These are phyloP conservation scores for Caenorhabditis remanei DNA, from an alignment of 1,140 invertebrate species.

Conservation along the genomic window DNA sequence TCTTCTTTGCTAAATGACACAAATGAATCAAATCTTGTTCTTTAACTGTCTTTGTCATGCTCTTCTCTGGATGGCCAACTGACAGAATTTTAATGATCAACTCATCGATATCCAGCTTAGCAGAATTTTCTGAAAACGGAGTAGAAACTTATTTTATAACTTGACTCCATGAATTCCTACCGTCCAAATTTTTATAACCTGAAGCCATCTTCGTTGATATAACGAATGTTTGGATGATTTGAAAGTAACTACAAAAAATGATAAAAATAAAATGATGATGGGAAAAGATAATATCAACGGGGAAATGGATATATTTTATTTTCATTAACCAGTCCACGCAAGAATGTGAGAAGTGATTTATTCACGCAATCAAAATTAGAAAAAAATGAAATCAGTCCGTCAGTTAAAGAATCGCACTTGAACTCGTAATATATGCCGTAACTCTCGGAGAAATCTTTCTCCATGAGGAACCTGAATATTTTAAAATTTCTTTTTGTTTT, in stretches of 20 bases:
- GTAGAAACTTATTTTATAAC: neutral
- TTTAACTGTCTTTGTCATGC: conserved; percentile 25
- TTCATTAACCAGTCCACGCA: too few relatives aligned
- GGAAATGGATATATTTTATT: neutral
- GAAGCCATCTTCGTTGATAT: conserved; percentile 37
- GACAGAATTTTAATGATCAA: conserved; percentile 6
- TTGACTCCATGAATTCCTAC: neutral
- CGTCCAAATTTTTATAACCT: conserved; percentile 35
- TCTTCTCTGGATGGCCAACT: conserved; percentile 2
- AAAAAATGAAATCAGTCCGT: too few relatives aligned
- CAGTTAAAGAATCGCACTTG: neutral
- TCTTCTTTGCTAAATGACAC: conserved; percentile 16
- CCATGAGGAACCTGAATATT: neutral
- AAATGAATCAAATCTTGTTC: conserved; percentile 13
- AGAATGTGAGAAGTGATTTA: too few relatives aligned
- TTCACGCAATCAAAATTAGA: too few relatives aligned
- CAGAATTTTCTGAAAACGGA: neutral
- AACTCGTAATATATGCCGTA: neutral
- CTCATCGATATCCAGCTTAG: conserved; percentile 45
- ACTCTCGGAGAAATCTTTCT: neutral
- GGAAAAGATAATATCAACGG: neutral
- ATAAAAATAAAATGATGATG: conserved; percentile 1
- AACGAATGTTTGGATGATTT: neutral
- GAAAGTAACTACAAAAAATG: neutral
- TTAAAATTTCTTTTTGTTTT: neutral